Percentiles rank a stretch among this genome's conserved stretches.
Evolutionary conservation across 2,888 invertebrate species (phyloP).

Genomic region (Chrysolina americana): DNA sequence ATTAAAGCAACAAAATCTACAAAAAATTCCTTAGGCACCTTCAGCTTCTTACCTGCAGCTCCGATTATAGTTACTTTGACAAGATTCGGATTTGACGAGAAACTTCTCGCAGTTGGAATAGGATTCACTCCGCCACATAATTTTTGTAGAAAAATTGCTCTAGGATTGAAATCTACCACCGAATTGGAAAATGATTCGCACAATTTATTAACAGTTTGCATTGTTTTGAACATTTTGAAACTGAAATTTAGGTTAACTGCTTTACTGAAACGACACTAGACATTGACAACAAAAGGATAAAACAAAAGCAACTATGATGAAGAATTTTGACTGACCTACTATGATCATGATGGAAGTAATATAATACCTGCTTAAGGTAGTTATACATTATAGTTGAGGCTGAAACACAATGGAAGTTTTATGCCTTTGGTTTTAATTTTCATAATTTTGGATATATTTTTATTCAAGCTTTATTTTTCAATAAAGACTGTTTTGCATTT

Average conservation of each 20-base stretch:
- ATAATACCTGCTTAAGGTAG: too few species aligned
- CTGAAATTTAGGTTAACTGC: conserved; percentile 34
- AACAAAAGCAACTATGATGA: neutral
- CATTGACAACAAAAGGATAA: neutral
- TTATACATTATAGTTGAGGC: too few species aligned
- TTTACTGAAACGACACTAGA: neutral
- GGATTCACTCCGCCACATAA: conserved; percentile 3
- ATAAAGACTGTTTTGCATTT: too few species aligned
- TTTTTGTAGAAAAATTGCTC: conserved; percentile 17
- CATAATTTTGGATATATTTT: too few species aligned
- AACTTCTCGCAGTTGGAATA: conserved; percentile 24
- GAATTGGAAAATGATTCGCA: conserved; percentile 13
- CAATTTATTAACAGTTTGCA: conserved; percentile 31
- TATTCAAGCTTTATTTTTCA: too few species aligned
- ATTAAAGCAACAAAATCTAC: too few species aligned
- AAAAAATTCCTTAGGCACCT: neutral
- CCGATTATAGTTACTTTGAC: conserved; percentile 61
- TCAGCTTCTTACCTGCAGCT: conserved; percentile 54
- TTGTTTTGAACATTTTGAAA: conserved; percentile 37
- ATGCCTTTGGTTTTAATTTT: too few species aligned
- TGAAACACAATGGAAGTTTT: too few species aligned
- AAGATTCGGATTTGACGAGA: conserved; percentile 37
- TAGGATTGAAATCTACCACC: conserved; percentile 15
- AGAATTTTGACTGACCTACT: too few species aligned
- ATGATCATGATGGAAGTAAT: too few species aligned